Evolutionary conservation across 2,797 vertebrate species (phyloP), one percentile per base, ranked within the genome.

Genomic region (Pseudomugil gertrudae): DNA sequence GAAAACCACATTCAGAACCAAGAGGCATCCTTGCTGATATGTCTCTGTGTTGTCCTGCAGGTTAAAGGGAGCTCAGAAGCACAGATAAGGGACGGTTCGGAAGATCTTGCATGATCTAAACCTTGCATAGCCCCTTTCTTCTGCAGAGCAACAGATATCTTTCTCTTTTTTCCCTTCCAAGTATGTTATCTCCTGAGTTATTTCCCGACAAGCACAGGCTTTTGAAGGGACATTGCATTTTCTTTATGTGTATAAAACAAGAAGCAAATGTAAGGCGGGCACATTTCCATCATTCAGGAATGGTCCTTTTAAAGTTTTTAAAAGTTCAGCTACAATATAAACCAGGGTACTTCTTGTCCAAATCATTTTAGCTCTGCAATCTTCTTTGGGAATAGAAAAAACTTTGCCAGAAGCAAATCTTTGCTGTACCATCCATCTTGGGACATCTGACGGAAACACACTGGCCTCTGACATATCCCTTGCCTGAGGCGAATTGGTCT

Each of bases 191-290:
- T 83, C 55, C 56, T 1, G 19, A 67, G 66, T 72, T 71, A 68
- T 63, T 63, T 67, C 52, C 59, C 57, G 82, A 86, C 86, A 76
- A 80, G 72, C 66, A 50, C 59, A 29, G 50, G 74, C 77, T 70
- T 68, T 64, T 45, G 35, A 68, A 74, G 54, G 35, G 27, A 61
- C 43, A 65, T 38, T 23, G 24, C 40, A 72, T 72, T 56, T 66
- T 66, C 60, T 63, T 73, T 55, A 33, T 21, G 38, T 9, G 17
- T 23, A 48, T 21, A 45, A 43, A 52, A 65, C 17, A 56, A 30
- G 29, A 30, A 55, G 61, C 13, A 35, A 27, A 27, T 45, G 5
- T 38, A 24, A 21, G 9, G 29, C 21, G 11, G 26, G 30, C 50
- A 14, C 11, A 70, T 29, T 55, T 23, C 13, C 29, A 26, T n/a